Percentiles rank a stretch among this genome's conserved stretches.
phyloP scores from a whole-genome alignment of 2,797 vertebrate species.

The Takifugu rubripes region DNA sequence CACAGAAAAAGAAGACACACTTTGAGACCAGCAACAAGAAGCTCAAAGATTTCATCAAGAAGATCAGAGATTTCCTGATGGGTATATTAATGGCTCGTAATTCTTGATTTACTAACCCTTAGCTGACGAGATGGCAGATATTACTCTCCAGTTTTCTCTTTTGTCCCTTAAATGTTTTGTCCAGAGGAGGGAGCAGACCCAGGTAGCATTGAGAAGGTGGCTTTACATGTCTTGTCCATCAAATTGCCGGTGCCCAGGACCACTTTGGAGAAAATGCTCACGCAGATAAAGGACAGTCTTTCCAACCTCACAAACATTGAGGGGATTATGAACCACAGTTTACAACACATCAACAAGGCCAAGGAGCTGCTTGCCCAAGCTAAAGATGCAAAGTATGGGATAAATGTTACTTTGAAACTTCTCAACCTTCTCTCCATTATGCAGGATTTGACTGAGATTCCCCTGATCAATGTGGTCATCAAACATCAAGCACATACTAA shows the following conservation, averaged over 20 bases:
- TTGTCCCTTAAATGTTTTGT: neutral
- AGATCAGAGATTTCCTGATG: slow-evolving; percentile 84
- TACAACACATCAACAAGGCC: slow-evolving; percentile 64
- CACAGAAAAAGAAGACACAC: slow-evolving; percentile 69
- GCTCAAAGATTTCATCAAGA: slow-evolving; percentile 82
- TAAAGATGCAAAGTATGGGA: slow-evolving; percentile 74
- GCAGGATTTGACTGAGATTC: neutral
- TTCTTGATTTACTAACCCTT: neutral
- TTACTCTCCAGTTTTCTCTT: too few relatives aligned
- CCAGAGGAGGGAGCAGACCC: slow-evolving; percentile 87
- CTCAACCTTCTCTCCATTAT: neutral
- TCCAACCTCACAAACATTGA: slow-evolving; percentile 74
- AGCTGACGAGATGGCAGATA: too few relatives aligned
- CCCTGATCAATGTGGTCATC: too few relatives aligned
- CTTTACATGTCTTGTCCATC: slow-evolving; percentile 79
- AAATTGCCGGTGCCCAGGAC: slow-evolving; percentile 73
- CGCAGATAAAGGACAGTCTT: slow-evolving; percentile 76
- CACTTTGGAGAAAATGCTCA: slow-evolving; percentile 64
- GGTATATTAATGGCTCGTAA: slow-evolving; percentile 56
- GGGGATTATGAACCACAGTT: slow-evolving; percentile 74
- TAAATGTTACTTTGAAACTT: too few relatives aligned
- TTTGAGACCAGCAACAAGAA: slow-evolving; percentile 77
- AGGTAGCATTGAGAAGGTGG: slow-evolving; percentile 83
- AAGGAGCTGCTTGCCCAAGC: slow-evolving; percentile 74
- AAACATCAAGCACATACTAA: too few relatives aligned